phyloP scores from a whole-genome alignment of 2,797 vertebrate genomes.

The Micropoecilia bifurca region DNA sequence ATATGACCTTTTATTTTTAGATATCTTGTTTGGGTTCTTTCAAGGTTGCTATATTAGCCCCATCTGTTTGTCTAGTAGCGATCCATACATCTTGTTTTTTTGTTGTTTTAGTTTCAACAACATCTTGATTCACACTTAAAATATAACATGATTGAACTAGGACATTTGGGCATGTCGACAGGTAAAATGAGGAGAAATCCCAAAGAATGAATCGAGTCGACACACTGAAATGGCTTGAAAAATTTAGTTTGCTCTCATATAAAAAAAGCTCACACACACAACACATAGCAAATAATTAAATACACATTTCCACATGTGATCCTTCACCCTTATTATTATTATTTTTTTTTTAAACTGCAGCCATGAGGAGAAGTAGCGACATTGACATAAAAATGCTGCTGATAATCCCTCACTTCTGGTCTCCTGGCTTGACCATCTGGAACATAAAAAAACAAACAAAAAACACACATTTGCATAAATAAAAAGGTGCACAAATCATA shows the following conservation, averaged over 20 bases:
- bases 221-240: constrained; percentile 10
- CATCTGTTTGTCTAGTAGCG: too few species aligned
- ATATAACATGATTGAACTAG: background rate
- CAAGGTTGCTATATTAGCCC: too few species aligned
- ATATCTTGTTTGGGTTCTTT: background rate
- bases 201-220: constrained; percentile 4
- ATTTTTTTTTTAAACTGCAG: constrained; percentile 23
- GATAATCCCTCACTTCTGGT: constrained; percentile 32
- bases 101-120: background rate
- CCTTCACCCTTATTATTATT: constrained; percentile 25
- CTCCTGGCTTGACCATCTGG: constrained; percentile 34
- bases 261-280: constrained; percentile 59
- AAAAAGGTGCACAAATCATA: constrained; percentile 59
- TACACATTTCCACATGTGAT: constrained; percentile 31
- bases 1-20: background rate
- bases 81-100: background rate
- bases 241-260: constrained; percentile 59
- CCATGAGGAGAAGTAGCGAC: constrained; percentile 27
- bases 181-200: background rate
- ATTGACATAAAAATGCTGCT: constrained; percentile 30
- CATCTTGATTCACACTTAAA: background rate
- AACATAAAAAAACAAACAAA: background rate
- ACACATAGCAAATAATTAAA: constrained; percentile 58
- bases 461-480: constrained; percentile 62
- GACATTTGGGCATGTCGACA: too few species aligned